Base-by-base conservation (phyloP, 2,113 vertebrate genomes). In the Toxostoma redivivum region DNA sequence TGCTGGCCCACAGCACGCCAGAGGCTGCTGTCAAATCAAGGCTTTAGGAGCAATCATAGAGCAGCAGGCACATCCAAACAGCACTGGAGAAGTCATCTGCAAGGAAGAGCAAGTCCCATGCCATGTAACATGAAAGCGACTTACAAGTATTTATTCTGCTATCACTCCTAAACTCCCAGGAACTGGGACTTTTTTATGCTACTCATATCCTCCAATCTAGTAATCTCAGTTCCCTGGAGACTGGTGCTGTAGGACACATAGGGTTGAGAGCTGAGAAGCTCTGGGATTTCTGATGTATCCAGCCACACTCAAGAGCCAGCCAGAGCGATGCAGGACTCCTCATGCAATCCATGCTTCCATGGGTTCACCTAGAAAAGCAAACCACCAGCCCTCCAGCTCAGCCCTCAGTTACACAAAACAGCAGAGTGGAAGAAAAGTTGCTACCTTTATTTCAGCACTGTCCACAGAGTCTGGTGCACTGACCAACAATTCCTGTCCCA, bases 21-120 rank as follows among this genome's bases (percentile, higher is more conserved):
- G 83, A 92, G 58, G 66, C 91, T 93, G 67, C 66, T 54, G n/a
- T 69, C 79, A 92, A 90, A 90, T 62, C 30, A 71, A 90, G 77
- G 86, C 67, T 95, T 83, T 42, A 62, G 58, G 54, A 92, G 60
- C 47, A 70, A 65, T 33, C 44, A 57, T 65, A 88, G 60, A 85
- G 70, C 28, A 79, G 74, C 51, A 79, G 74, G 53, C 44, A 86
- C 9, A 5, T 50, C 71, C 64, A 73, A 90, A 79, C 56, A 86
- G 80, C 86, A 45, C 47, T 24, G 65, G 54, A 53, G 42, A 94
- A 86, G 71, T 67, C 79, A 90, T 48, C 86, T 88, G 66, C 65
- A 92, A 94, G 60, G 71, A 54, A 86, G 42, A 84, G 76, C 38
- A 67, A 81, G 20, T 47, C 77, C 44, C 38, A 27, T 56, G 60